phyloP scores from a whole-genome alignment of 30 jellyfish, hydroid and myxozoan genomes.

The Turritopsis dohrnii region DNA sequence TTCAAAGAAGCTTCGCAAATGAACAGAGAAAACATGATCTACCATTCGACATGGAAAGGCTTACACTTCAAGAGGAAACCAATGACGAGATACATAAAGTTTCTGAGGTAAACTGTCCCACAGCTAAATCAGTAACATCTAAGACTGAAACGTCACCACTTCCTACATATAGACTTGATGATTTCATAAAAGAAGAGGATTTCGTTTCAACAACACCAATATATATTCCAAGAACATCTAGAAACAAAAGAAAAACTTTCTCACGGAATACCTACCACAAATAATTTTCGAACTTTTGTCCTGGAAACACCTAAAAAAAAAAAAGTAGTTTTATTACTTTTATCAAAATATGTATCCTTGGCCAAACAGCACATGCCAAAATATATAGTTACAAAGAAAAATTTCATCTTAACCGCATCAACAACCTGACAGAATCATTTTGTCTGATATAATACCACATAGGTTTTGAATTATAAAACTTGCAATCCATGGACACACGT shows the following conservation, averaged over 20 bases:
- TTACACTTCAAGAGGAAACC: neutral
- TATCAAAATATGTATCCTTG: neutral
- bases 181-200: conserved; percentile 7
- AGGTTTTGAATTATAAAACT: conserved; percentile 54
- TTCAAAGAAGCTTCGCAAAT: neutral
- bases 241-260: neutral
- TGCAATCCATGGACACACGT: conserved; percentile 91
- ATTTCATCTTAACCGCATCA: neutral
- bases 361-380: neutral
- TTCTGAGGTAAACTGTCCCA: neutral
- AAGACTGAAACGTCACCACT: neutral
- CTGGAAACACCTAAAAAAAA: conserved; percentile 13
- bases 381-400: neutral
- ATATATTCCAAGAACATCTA: conserved; percentile 20
- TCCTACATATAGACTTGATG: neutral
- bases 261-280: conserved; percentile 19
- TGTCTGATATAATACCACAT: conserved; percentile 56
- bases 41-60: neutral
- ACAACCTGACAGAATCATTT: conserved; percentile 35
- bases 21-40: neutral
- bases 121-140: neutral
- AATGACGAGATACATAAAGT: neutral
- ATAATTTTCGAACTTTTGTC: conserved; percentile 29
- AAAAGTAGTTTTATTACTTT: neutral
- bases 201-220: conserved; percentile 20